Evolutionary conservation across 2,888 invertebrate species (phyloP), one percentile per base, ranked within the genome.

Genomic region (Cheilosia grossa): DNA sequence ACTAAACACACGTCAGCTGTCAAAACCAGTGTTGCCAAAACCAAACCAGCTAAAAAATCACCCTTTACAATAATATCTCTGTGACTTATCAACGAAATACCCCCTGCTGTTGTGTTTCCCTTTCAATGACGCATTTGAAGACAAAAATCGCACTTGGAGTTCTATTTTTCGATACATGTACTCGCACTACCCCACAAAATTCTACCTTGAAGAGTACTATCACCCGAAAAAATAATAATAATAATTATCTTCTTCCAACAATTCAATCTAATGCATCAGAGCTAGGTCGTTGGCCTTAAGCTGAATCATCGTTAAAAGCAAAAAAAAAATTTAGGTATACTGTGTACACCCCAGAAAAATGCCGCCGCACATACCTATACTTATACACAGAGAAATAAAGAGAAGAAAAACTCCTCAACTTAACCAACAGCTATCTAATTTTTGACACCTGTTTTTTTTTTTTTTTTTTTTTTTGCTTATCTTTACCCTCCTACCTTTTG

Each of bases 221-320:
- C 42, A 51, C 59, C 59, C 30, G 17, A 51, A 66, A 53, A 66
- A 66, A 24, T 53, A 66, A 66, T 10, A 63, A 58, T 47, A 44
- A 37, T 37, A 56, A 56, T 56, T 56, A 47, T 61, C 49, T 67
- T 61, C 51, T 37, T 61, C 54, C 19, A 61, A 67, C 61, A 67
- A 54, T 61, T 61, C 47, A 67, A 61, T 61, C 56, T 69, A 61
- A 63, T 66, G 61, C 56, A 67, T 49, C 56, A 56, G 17, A 54
- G 24, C 30, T 69, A 82, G 81, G 81, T 77, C 59, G 27, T 70
- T 66, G 81, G 53, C 77, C 77, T 40, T 47, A 7, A n/a, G 53
- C 44, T 75, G 63, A 81, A 53, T 75, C 81, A 81, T 75, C 64
- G 24, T 69, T 19, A 79, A 81, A 81, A 80, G 66, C 59, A 44